Conservation (phyloP, 2,113 vertebrate genomes). For the Chrysemys picta region DNA sequence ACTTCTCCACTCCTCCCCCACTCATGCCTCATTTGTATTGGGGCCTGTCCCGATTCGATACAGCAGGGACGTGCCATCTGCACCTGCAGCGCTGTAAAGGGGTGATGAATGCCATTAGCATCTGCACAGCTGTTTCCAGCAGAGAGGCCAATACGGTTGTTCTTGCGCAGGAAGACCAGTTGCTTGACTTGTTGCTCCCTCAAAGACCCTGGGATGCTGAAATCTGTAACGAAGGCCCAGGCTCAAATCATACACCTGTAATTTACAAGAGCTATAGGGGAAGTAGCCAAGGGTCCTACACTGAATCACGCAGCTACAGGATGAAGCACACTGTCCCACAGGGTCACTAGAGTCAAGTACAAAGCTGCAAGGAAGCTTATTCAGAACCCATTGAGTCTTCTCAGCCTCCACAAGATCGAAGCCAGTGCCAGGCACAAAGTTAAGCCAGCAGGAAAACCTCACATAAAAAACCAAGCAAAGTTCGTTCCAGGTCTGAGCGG, state of each 20-base stretch:
- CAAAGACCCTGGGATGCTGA: not conserved
- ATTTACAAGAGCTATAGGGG: not conserved
- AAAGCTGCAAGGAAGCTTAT: not conserved
- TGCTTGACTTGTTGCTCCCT: not conserved
- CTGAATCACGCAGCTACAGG: not conserved
- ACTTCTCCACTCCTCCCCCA: not conserved
- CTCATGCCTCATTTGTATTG: not conserved
- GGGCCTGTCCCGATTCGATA: not conserved
- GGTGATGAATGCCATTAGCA: not conserved
- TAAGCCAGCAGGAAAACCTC: not conserved
- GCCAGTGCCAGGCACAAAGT: not conserved
- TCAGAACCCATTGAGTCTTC: not conserved
- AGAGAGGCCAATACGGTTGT: not conserved
- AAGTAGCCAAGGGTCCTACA: not conserved
- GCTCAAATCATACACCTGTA: not conserved
- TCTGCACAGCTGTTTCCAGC: not conserved
- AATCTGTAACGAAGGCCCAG: not conserved
- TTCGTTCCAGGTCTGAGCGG: accelerated
- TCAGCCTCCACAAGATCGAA: not conserved
- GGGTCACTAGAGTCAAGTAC: not conserved
- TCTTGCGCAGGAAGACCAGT: not conserved
- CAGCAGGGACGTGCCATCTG: not conserved
- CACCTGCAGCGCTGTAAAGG: not conserved
- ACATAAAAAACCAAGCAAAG: accelerated
- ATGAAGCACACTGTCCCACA: not conserved